Base-by-base conservation (phyloP, 2,797 vertebrate genomes). In the Anguilla obscura region DNA sequence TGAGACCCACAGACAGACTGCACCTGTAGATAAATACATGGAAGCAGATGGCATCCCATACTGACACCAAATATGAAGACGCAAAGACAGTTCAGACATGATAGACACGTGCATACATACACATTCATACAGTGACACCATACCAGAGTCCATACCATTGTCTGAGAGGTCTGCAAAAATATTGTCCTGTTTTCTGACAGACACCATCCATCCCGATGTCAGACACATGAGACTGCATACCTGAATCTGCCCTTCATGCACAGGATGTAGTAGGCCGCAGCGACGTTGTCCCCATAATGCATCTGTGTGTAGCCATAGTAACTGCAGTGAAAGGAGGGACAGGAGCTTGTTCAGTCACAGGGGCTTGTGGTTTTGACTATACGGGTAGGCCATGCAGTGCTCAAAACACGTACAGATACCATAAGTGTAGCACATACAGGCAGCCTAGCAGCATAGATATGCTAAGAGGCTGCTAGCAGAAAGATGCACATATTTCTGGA, bases 221-320 rank as follows among this genome's bases (percentile, higher is more conserved):
- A 86, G 33, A 33, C 33, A 82, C 10, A 76, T 48, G 14, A n/a
- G 79, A 30, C 58, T 0, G 56, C 0, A 24, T 95, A 98, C 98
- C 96, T 96, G 90, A 98, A 95, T 2, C 93, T 89, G 56, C 98
- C 98, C 5, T 93, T 94, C 16, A 95, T 87, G 79, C 88, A 92
- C 89, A 98, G 90, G 88, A 96, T 56, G 89, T 93, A 98, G 92
- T 91, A 91, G 0, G 96, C 96, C 0, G 96, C 91, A 1, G 93
- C 95, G 0, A 95, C 3, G 7, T 96, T 86, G 0, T 88, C 33
- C 0, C 97, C 97, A 0, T 95, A 93, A 0, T 0, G 30, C 0
- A 48, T 18, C 86, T 90, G 21, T 0, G 94, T 91, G 88, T 91
- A 89, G n/a, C 87, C 14, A 84, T 88, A 93, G 89, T 92, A 92